These are phyloP conservation scores for Burhinus oedicnemus DNA, from an alignment of 2,113 vertebrate genomes.

Conservation along the genomic window DNA sequence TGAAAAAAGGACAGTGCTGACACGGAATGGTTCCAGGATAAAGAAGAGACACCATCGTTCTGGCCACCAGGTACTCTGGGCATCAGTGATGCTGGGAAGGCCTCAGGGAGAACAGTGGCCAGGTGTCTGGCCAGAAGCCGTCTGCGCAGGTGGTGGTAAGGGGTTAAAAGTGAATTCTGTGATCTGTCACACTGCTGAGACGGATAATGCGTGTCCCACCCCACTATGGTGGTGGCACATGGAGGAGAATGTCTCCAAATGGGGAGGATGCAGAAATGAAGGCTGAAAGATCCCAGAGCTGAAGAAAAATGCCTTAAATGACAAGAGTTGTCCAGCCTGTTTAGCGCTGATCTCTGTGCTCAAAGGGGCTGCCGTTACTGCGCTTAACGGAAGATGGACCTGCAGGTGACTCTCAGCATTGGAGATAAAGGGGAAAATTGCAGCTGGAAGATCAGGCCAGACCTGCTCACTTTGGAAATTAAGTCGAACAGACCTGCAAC, in stretches of 20 bases:
- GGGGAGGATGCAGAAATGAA: background rate
- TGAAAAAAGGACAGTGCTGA: background rate
- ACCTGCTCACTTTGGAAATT: background rate
- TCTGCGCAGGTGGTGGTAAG: background rate
- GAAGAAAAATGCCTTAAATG: background rate
- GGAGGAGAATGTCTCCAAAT: background rate
- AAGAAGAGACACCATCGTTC: background rate
- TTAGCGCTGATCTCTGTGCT: background rate
- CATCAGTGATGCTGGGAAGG: background rate
- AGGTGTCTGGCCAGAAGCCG: background rate
- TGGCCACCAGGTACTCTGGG: background rate
- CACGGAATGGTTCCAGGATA: background rate
- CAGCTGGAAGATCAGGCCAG: background rate
- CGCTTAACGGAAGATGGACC: background rate
- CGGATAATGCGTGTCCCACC: accelerated
- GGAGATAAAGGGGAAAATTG: background rate
- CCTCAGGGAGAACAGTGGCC: background rate
- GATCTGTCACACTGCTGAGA: background rate
- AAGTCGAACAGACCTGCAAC: background rate
- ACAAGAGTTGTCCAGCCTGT: background rate
- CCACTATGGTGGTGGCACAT: background rate
- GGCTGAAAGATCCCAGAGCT: background rate
- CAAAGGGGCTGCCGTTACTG: background rate
- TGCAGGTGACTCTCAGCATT: background rate
- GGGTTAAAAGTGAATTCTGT: background rate